A percentile compares a stretch with the other conserved stretches of the same genome.
Conservation (phyloP, 1,140 invertebrate species). For the Holcopasites calliopsidis region DNA sequence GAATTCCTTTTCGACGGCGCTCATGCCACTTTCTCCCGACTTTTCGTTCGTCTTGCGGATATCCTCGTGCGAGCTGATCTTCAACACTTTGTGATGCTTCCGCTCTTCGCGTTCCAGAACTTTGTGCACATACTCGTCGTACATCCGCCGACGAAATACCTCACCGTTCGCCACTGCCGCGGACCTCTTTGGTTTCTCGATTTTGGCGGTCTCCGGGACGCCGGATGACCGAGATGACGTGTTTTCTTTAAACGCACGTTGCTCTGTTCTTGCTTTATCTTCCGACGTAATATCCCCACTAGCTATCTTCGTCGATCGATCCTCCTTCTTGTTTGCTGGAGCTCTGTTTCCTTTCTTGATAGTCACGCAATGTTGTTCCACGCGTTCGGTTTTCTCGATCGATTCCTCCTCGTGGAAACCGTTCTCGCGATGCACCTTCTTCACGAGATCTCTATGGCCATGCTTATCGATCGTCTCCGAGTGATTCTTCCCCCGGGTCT, state of each 20-base stretch:
- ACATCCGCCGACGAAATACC: conserved; percentile 88
- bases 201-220: background rate
- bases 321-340: background rate
- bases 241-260: background rate
- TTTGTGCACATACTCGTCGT: conserved; percentile 89
- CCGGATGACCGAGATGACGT: background rate
- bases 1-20: conserved; percentile 86
- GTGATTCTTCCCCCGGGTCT: conserved; percentile 26
- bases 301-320: background rate
- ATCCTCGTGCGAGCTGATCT: conserved; percentile 80
- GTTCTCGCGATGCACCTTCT: conserved; percentile 30
- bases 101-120: conserved; percentile 88
- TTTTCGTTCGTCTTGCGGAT: conserved; percentile 51
- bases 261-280: background rate
- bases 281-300: background rate
- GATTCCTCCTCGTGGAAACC: conserved; percentile 45
- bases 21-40: conserved; percentile 74
- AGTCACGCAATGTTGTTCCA: conserved; percentile 49
- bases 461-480: conserved; percentile 55
- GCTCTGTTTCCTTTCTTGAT: background rate
- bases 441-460: conserved; percentile 43
- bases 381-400: conserved; percentile 50
- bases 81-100: conserved; percentile 88
- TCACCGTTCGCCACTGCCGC: conserved; percentile 82
- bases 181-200: conserved; percentile 64